Base-by-base conservation (phyloP, 2,113 vertebrate species). In the Megaleporinus macrocephalus region DNA sequence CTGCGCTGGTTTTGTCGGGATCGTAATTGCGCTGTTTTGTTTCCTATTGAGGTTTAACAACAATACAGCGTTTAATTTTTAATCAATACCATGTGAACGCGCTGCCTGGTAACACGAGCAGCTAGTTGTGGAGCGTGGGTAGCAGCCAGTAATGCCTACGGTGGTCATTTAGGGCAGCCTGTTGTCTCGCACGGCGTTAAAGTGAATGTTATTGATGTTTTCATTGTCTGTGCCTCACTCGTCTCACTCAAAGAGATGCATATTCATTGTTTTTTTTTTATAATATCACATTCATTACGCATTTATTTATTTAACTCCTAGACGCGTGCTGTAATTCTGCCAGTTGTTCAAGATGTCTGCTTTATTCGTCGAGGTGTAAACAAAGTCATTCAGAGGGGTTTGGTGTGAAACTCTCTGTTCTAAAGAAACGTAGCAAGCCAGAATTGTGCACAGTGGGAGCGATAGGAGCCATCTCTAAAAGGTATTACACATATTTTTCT, bases 91-190 rank as follows among this genome's bases (percentile, higher is more conserved):
- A 4, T 4, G 27, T 66, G 30, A 77, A 77, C 61, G 65, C 18
- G 57, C 10, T 4, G 5, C 3, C 20, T 5, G 53, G 49, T 14
- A 22, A 55, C 53, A 6, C 18, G 0, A 55, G 53, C 16, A 5
- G 24, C 75, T 7, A 49, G 59, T n/a, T 5, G 65, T 29, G 44
- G 49, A 77, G 75, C 29, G 20, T 62, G 30, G 4, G 61, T 33
- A 53, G 63, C 44, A 51, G 63, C 61, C 49, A 77, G 61, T n/a
- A 77, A 77, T n/a, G 44, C 12, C 61, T 15, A 30, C 47, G 3
- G 41, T 59, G 12, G n/a, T 27, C 44, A 18, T 44, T 53, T 33
- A 53, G 75, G 33, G 59, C n/a, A 63, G n/a, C 10, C 33, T 24
- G 11, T n/a, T 18, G 22, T 29, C 74, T 22, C 47, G 20, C 26